These are phyloP conservation scores for Dryoscopus gambensis DNA, from an alignment of 2,113 vertebrate genomes.

Conservation along the genomic window DNA sequence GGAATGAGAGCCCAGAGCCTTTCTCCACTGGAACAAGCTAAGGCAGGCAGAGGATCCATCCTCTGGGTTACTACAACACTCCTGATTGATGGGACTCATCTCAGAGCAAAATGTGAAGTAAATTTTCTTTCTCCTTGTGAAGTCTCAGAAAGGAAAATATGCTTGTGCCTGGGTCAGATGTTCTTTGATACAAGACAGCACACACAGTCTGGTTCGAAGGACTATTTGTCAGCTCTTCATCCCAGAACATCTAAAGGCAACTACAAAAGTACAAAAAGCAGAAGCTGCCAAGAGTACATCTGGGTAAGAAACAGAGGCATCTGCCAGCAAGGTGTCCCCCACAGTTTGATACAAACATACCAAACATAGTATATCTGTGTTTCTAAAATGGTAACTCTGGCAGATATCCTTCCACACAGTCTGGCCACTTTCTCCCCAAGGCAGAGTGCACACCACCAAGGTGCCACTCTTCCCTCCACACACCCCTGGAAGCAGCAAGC, in stretches of 20 bases:
- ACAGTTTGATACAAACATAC: not conserved
- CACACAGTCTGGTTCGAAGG: not conserved
- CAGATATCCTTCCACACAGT: not conserved
- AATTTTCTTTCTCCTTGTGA: not conserved
- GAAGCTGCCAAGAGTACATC: not conserved
- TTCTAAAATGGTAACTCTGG: not conserved
- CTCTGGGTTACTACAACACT: not conserved
- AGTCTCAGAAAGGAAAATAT: not conserved
- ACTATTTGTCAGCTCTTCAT: not conserved
- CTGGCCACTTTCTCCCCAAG: not conserved
- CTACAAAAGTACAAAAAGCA: not conserved
- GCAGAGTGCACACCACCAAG: not conserved
- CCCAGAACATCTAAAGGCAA: not conserved
- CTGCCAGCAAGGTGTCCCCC: not conserved
- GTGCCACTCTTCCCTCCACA: not conserved
- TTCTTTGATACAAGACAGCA: not conserved
- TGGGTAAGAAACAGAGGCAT: not conserved
- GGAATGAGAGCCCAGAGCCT: not conserved
- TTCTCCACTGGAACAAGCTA: not conserved
- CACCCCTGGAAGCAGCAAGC: not conserved
- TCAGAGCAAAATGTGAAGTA: not conserved
- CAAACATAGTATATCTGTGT: fast-evolving
- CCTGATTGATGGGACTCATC: not conserved
- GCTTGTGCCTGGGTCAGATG: not conserved
- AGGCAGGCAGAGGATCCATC: not conserved